phyloP scores from a whole-genome alignment of 2,113 vertebrate genomes.

The Globicephala melas region DNA sequence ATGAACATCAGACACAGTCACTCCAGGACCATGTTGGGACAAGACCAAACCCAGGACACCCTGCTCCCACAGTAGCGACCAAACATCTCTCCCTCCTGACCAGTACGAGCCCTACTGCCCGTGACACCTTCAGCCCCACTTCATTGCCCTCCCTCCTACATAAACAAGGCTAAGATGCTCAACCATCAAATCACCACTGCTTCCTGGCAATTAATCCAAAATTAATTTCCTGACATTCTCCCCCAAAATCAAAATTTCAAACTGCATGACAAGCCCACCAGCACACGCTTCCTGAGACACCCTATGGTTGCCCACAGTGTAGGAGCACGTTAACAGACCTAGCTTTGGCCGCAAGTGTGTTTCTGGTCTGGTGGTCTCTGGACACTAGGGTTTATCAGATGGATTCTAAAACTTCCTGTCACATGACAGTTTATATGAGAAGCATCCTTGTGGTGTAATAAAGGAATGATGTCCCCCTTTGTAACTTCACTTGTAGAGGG shows the following conservation, averaged over 20 bases:
- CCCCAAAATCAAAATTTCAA: background rate
- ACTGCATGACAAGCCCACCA: background rate
- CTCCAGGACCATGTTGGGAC: background rate
- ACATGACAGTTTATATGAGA: background rate
- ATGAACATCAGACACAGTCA: too few species aligned
- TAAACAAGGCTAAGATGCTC: background rate
- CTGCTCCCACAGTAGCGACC: too few species aligned
- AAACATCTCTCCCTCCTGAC: too few species aligned
- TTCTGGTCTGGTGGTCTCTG: background rate
- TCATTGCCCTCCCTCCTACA: accelerated
- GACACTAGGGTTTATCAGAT: background rate
- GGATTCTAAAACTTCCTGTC: background rate
- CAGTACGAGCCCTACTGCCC: accelerated
- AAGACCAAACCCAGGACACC: background rate
- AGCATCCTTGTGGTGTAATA: background rate
- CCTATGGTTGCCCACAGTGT: too few species aligned
- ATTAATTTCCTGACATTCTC: background rate
- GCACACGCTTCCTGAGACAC: background rate
- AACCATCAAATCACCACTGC: background rate
- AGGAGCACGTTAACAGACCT: background rate
- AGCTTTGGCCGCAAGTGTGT: background rate
- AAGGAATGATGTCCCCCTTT: background rate
- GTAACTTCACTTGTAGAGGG: background rate
- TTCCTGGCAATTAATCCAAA: background rate
- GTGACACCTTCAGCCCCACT: background rate